Conservation (phyloP, 2,113 vertebrate species). For the Phoxinus phoxinus region DNA sequence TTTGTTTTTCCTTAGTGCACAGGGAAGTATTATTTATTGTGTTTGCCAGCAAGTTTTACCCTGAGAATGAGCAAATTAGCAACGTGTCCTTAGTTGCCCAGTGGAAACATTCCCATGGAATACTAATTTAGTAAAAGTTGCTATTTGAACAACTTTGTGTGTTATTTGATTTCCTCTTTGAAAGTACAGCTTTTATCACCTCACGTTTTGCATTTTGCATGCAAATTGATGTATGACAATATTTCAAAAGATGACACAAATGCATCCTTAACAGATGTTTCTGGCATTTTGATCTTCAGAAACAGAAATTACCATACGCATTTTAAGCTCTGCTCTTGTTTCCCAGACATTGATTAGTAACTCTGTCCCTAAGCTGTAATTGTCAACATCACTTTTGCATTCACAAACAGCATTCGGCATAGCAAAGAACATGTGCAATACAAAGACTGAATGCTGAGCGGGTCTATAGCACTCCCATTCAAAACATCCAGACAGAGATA, state of each 20-base stretch:
- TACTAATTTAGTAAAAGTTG: background rate
- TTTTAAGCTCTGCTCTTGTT: background rate
- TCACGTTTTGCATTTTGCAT: conserved; percentile 15
- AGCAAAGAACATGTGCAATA: background rate
- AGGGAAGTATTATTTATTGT: background rate
- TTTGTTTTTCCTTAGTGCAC: background rate
- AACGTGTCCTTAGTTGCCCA: background rate
- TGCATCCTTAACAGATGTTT: background rate
- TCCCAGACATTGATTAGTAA: background rate
- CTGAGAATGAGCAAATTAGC: conserved; percentile 17
- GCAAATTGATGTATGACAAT: conserved; percentile 27
- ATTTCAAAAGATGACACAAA: conserved; percentile 15
- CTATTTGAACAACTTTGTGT: too few species aligned
- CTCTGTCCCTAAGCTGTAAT: background rate
- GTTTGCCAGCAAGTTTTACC: conserved; percentile 1
- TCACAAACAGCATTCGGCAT: background rate
- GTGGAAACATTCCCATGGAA: background rate
- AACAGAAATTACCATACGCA: background rate
- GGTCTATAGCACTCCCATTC: background rate
- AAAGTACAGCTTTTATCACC: conserved; percentile 6
- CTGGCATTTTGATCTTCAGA: background rate
- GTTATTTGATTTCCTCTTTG: background rate
- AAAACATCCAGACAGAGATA: conserved; percentile 9
- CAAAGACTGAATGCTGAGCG: conserved; percentile 5
- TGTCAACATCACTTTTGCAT: background rate